Evolutionary conservation across 2,113 vertebrate species (phyloP).

Genomic region (Anguilla japonica): DNA sequence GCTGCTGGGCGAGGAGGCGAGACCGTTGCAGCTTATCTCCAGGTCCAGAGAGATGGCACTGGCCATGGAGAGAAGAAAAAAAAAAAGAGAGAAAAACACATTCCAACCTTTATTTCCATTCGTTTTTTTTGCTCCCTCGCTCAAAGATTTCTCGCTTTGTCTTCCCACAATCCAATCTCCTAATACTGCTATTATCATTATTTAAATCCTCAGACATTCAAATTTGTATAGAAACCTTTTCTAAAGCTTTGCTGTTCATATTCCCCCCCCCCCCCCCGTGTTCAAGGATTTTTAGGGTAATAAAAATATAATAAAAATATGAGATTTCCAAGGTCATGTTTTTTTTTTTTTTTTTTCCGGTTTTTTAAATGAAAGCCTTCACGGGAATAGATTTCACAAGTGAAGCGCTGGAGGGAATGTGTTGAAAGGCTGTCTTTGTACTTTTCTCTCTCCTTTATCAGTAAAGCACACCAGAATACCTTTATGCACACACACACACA

Average conservation of each 20-base stretch:
- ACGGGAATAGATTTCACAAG: background rate
- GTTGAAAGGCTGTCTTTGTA: background rate
- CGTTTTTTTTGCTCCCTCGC: background rate
- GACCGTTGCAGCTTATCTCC: constrained; percentile 32
- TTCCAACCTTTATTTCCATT: constrained; percentile 15
- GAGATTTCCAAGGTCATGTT: background rate
- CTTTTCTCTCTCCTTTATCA: background rate
- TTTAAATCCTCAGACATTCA: constrained; percentile 4
- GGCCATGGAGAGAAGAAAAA: constrained; percentile 2
- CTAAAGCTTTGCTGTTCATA: background rate
- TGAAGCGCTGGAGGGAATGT: background rate
- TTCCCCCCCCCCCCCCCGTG: background rate
- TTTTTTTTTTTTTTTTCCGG: background rate
- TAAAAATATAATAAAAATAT: background rate
- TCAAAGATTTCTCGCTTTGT: constrained; percentile 15
- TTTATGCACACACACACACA: background rate
- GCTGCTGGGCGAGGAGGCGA: constrained; percentile 24
- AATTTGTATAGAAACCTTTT: constrained; percentile 13
- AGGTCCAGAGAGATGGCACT: constrained; percentile 33
- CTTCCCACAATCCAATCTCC: constrained; percentile 21
- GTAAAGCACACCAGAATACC: background rate
- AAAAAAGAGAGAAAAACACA: background rate
- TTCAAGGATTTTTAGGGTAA: constrained; percentile 1
- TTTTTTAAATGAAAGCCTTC: background rate
- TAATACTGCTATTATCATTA: constrained; percentile 9